Evolutionary conservation across 2,113 vertebrate genomes (phyloP), one percentile per base, ranked within the genome.

Genomic region (Rhinoptilus africanus): DNA sequence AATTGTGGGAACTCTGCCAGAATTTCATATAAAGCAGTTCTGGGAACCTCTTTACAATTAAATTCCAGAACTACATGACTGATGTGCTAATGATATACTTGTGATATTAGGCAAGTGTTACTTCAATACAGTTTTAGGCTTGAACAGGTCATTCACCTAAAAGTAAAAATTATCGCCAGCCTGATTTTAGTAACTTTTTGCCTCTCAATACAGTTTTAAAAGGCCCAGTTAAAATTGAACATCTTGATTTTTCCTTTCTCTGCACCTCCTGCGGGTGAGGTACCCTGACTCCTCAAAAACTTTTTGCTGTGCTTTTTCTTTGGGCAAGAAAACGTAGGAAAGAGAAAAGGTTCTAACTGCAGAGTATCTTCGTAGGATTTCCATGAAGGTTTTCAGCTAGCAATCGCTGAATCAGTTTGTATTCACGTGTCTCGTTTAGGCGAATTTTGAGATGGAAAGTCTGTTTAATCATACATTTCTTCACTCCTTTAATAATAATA

Each of bases 1-100:
- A 97, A 80, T 54, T 91, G 84, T 92, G 88, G 93, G 79, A 94
- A 78, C 41, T 2, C 20, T 97, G 96, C 94, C 96, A 96, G 94
- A 92, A 89, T 41, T 96, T 96, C 89, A 97, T 97, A 91, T 87
- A 93, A 97, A 92, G 79, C 95, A 94, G 69, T 93, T 89, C 94
- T 93, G 91, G 62, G 73, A 93, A 94, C 37, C 54, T 89, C 93
- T 92, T 92, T 89, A 80, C 71, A 88, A 77, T 82, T 89, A 85
- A 92, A 92, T 97, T 95, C 82, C 89, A 89, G 72, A 50, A 17
- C 82, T 95, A 60, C 78, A 95, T 95, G 87, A 88, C 72, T 96
- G 83, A 88, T 94, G 77, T 79, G 74, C 77, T 92, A 94, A 89
- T 3, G 41, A 57, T 94, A 88, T 56, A 60, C 41, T 88, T 93